Conservation (phyloP, 2,797 vertebrate species). For the Lycodopsis pacificus region DNA sequence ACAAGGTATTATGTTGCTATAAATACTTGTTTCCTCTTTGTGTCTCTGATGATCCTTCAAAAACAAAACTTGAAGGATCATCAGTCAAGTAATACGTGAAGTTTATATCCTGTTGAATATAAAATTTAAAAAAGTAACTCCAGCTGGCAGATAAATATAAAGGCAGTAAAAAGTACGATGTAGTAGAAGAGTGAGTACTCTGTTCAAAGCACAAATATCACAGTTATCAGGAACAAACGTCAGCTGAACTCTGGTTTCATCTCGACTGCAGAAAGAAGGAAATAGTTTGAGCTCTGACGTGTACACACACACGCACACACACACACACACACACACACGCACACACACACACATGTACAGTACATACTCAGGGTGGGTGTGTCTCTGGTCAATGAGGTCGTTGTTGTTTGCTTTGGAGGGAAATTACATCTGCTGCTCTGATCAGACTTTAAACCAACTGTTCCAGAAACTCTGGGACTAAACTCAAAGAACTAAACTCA, state of each 20-base stretch:
- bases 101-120: not conserved
- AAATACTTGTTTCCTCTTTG: no score
- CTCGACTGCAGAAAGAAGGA: not conserved
- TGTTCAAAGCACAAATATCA: not conserved
- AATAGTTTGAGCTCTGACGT: not conserved
- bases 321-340: constrained; percentile 3
- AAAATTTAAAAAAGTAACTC: not conserved
- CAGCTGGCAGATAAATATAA: not conserved
- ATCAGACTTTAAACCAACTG: not conserved
- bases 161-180: no score
- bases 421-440: constrained; percentile 64
- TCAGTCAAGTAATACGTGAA: no score
- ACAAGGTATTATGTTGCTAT: no score
- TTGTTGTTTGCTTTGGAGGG: constrained; percentile 49
- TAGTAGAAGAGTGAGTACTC: not conserved
- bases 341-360: not conserved
- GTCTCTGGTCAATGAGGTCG: constrained; percentile 47
- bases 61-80: not conserved
- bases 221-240: not conserved
- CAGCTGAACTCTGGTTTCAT: not conserved
- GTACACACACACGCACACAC: constrained; percentile 5
- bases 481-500: no score
- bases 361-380: constrained; percentile 36
- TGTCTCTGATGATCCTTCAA: not conserved
- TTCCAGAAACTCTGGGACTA: not conserved